A percentile compares a stretch with the other conserved stretches of the same genome.
These are phyloP conservation scores for Pachycephus smyrnensis DNA, from an alignment of 2,888 invertebrate species.

Conservation along the genomic window DNA sequence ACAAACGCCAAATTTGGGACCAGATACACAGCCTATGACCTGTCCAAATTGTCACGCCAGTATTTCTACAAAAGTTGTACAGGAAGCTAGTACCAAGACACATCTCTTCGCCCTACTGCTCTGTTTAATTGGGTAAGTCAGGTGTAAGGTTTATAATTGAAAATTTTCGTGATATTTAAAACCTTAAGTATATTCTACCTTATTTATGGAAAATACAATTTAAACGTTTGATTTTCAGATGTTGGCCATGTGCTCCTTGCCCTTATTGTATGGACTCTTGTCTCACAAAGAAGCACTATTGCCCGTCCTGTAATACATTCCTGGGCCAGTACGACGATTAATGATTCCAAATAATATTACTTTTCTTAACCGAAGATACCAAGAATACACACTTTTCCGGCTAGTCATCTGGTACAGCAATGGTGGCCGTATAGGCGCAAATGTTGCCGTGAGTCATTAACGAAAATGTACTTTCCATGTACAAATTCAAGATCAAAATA, in stretches of 20 bases:
- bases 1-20: constrained; percentile 51
- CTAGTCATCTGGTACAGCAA: neutral
- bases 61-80: constrained; percentile 64
- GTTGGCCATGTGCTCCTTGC: constrained; percentile 66
- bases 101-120: constrained; percentile 68
- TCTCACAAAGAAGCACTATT: constrained; percentile 67
- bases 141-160: neutral
- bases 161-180: constrained; percentile 16
- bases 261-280: constrained; percentile 69
- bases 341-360: constrained; percentile 9
- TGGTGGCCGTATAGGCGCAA: neutral
- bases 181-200: constrained; percentile 3
- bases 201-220: constrained; percentile 15
- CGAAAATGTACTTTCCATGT: neutral
- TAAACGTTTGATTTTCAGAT: constrained; percentile 51
- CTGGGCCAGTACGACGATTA: constrained; percentile 61
- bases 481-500: neutral
- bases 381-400: neutral
- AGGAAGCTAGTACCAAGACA: constrained; percentile 67
- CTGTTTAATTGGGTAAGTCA: constrained; percentile 66
- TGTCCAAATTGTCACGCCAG: constrained; percentile 68
- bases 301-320: constrained; percentile 66
- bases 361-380: neutral
- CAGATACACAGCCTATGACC: constrained; percentile 58
- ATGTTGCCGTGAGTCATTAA: neutral